Base-by-base conservation (phyloP, 2,888 invertebrate genomes). In the Pyrrhia umbra region DNA sequence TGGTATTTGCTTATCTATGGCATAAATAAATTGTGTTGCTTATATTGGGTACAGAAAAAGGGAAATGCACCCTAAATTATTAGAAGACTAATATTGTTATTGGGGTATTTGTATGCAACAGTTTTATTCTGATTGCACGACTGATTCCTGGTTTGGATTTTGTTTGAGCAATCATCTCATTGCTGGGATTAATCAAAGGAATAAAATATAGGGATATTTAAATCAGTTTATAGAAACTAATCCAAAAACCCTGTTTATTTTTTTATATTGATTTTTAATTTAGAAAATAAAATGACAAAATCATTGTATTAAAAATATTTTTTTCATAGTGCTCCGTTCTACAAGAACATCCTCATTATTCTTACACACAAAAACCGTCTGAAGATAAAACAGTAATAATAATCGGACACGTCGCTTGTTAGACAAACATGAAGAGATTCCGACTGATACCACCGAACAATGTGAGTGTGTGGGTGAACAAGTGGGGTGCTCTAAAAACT, bases 381-480 rank as follows among this genome's bases (percentile, higher is more conserved):
- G 64, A 78, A 87, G 90, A 90, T 90, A 89, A 92, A 90, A 90
- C 88, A 90, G 90, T 90, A 92, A 91, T 91, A 92, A 92, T 92
- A 92, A 94, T 93, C 90, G 88, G 90, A 92, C 93, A 92, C 92
- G 93, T 91, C 87, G 89, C 94, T 94, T 92, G 94, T 95, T 94
- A 95, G 93, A 94, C 93, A 92, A 93, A 94, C 94, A 94, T 83
- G 90, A 86, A 78, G 82, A 92, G 93, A 93, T 93, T 85, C 82
- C 83, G 86, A 79, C 87, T 83, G 94, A 94, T 94, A 94, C 88
- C 87, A 84, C 81, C 82, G 90, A 90, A 94, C 91, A 91, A 91
- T 91, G 88, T 80, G 77, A 75, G 77, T 87, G 90, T 89, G 92
- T 93, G 92, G 93, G 93, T 93, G 93, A 90, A 83, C 80, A 55